Percentiles rank a stretch among this genome's conserved stretches.
phyloP scores from a whole-genome alignment of 2,888 invertebrate species.

The Punctoribates punctum region DNA sequence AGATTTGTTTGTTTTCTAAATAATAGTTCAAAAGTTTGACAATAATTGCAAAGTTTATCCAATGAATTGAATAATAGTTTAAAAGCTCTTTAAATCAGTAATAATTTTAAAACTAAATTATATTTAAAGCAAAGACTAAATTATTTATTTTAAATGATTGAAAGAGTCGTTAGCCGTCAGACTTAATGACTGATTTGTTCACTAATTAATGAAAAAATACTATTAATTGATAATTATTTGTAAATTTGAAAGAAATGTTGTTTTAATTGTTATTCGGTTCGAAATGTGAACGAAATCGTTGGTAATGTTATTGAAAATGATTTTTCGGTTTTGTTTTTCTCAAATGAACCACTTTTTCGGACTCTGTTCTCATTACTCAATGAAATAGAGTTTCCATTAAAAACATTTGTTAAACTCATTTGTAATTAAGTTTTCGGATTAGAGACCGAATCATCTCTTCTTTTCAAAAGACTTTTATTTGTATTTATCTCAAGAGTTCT shows the following conservation, averaged over 20 bases:
- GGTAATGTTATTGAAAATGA: conserved; percentile 17
- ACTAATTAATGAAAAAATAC: neutral
- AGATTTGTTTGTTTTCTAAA: neutral
- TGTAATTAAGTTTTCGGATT: no score
- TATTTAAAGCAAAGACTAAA: neutral
- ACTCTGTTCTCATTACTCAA: neutral
- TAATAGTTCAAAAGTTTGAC: neutral
- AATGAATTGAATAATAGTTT: neutral
- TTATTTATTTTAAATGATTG: conserved; percentile 11
- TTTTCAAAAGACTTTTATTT: no score
- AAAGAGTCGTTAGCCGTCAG: neutral
- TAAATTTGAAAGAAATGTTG: neutral
- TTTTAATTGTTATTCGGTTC: conserved; percentile 6
- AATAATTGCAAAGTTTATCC: neutral
- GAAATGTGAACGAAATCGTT: conserved; percentile 14
- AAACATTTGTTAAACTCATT: no score
- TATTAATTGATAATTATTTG: neutral
- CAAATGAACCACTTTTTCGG: no score
- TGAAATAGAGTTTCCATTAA: neutral
- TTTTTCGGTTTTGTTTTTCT: neutral
- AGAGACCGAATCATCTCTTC: no score
- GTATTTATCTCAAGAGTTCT: no score
- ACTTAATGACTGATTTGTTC: neutral
- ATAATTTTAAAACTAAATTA: neutral
- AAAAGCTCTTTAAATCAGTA: neutral